These are phyloP conservation scores for Mesocentrotus franciscanus DNA, from an alignment of 53 echinoderm and acorn worm genomes.

Conservation along the genomic window DNA sequence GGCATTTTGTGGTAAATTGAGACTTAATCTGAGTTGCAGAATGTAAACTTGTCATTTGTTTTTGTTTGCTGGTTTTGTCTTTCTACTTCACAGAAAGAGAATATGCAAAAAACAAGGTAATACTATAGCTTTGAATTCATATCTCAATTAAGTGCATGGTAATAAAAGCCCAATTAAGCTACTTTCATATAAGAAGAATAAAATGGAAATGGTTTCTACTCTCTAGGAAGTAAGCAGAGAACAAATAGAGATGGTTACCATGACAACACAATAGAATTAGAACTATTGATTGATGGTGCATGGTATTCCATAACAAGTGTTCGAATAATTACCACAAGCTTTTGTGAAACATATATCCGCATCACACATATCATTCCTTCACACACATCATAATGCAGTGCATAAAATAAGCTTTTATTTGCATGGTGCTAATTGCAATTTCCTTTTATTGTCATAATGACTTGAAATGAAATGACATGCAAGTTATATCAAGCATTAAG, in stretches of 20 bases:
- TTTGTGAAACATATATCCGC: neutral
- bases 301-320: constrained; percentile 12
- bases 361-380: neutral
- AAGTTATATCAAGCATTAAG: neutral
- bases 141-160: neutral
- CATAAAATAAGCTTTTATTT: constrained; percentile 35
- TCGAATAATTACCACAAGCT: neutral
- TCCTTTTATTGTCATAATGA: neutral
- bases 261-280: constrained; percentile 23
- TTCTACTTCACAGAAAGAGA: too few relatives aligned
- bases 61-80: neutral
- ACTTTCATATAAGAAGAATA: neutral
- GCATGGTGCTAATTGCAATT: constrained; percentile 10
- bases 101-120: neutral
- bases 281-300: constrained; percentile 35
- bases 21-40: neutral
- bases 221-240: neutral
- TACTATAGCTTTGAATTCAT: neutral
- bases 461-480: neutral
- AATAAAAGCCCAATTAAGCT: neutral
- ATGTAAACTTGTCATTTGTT: neutral
- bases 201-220: neutral
- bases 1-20: neutral
- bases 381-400: neutral
- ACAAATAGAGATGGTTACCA: constrained; percentile 2